These are phyloP conservation scores for Plecturocebus donacophilus DNA, from an alignment of 2,113 vertebrate genomes.

Conservation along the genomic window DNA sequence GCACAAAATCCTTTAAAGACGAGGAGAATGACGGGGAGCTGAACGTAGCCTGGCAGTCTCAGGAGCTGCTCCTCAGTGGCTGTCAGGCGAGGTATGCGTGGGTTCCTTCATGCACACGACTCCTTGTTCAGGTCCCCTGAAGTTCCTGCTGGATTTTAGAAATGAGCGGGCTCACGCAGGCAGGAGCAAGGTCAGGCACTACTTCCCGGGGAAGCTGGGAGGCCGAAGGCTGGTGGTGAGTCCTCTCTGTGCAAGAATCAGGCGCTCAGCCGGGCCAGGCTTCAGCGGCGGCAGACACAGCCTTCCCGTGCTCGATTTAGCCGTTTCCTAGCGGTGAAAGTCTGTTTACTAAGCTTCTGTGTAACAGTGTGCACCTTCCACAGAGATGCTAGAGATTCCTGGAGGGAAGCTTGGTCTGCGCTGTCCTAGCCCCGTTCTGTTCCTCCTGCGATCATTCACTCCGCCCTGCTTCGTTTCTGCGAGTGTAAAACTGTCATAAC, in stretches of 20 bases:
- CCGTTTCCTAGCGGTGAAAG: neutral
- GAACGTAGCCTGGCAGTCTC: neutral
- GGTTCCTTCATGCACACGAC: no score
- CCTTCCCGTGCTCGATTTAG: rapidly evolving
- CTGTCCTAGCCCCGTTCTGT: rapidly evolving
- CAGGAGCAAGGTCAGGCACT: no score
- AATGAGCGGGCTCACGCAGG: neutral
- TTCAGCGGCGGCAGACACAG: rapidly evolving
- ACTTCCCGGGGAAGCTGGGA: neutral
- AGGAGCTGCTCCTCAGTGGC: rapidly evolving
- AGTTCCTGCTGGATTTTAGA: neutral
- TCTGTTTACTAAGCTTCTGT: neutral
- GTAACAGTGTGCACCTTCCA: neutral
- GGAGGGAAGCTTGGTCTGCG: rapidly evolving
- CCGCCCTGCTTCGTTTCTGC: rapidly evolving
- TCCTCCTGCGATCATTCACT: rapidly evolving
- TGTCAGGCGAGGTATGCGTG: rapidly evolving
- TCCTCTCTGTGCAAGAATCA: neutral
- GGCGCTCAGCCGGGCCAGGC: rapidly evolving
- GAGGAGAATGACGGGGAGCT: rapidly evolving
- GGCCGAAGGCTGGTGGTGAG: rapidly evolving
- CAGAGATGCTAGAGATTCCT: rapidly evolving
- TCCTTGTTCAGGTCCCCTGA: no score
- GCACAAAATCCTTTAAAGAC: neutral
- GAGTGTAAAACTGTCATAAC: neutral